Evolutionary conservation across 2,797 vertebrate species (phyloP), one percentile per base, ranked within the genome.

Genomic region (Tangara arthus): DNA sequence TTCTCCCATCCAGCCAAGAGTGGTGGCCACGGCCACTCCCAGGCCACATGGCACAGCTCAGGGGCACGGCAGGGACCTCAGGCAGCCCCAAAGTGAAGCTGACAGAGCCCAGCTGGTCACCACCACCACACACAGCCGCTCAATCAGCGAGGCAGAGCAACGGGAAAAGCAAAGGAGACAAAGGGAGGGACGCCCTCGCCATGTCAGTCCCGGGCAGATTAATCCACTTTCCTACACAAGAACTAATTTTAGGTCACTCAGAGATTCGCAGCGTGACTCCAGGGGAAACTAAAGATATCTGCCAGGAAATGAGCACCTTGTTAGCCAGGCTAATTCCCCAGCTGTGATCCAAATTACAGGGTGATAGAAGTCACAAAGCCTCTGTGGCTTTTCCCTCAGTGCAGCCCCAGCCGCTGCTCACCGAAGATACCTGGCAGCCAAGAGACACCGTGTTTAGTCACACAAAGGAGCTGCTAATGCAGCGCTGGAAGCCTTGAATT

Each of bases 21-120:
- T 7, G 52, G 59, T 9, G 14, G 50, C 9, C 7, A 2, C 2
- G 5, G 55, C 32, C 39, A 2, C 41, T 46, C 27, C 2, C 6
- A 22, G 22, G 34, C 34, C 34, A 18, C 34, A 9, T 3, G 24
- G 42, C 52, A 61, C 32, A 60, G 69, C 34, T 35, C 28, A 19
- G 8, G 7, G 50, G 21, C 6, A 2, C 0, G 2, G 61, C 49
- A 34, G 23, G 0, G 64, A 57, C 2, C 47, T 14, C 5, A 4
- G 12, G 12, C 17, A 77, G 20, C 22, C 64, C 41, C 64, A 49
- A 9, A 27, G 8, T 3, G 24, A 15, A 9, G 47, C 47, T 49
- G 47, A 49, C 23, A 3, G 1, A 39, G 64, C 81, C 77, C 6
- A 18, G 57, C n/a, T 50, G 66, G 35, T 15, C 91, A 44, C 61